Evolutionary conservation across 92 coral and sea anemone species (phyloP).

Genomic region (Umimayanthus chanpuru): DNA sequence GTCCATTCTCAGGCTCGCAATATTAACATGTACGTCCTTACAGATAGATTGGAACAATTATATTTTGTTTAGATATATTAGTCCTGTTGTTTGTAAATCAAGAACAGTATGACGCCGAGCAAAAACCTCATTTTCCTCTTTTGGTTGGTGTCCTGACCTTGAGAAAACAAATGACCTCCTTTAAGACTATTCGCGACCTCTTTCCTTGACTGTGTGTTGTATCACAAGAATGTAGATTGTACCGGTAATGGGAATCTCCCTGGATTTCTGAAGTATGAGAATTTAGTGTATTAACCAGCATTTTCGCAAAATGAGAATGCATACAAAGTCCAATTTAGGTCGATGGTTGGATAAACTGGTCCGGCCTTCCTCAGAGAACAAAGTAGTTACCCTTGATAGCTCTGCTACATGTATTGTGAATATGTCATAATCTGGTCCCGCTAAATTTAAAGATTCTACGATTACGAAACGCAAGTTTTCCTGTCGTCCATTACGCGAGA

Average conservation of each 20-base stretch:
- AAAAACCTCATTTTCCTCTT: too few relatives aligned
- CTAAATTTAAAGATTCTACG: background rate
- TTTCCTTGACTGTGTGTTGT: too few relatives aligned
- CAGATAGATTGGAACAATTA: background rate
- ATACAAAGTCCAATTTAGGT: background rate
- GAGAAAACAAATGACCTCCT: too few relatives aligned
- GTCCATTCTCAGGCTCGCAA: constrained; percentile 1
- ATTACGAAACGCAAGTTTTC: background rate
- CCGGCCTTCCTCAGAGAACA: background rate
- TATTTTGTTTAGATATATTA: background rate
- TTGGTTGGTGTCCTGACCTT: too few relatives aligned
- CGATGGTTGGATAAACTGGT: background rate
- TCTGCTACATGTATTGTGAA: background rate
- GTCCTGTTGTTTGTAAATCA: too few relatives aligned
- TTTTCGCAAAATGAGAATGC: too few relatives aligned
- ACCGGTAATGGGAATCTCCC: too few relatives aligned
- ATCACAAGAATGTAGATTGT: too few relatives aligned
- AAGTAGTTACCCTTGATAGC: background rate
- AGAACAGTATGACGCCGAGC: too few relatives aligned
- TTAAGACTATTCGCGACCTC: too few relatives aligned
- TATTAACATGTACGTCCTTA: background rate
- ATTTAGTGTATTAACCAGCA: too few relatives aligned
- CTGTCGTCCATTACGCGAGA: constrained; percentile 13
- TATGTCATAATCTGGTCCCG: background rate
- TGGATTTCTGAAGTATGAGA: too few relatives aligned